These are phyloP conservation scores for Eilema sororculum DNA, from an alignment of 2,888 invertebrate species.

Conservation along the genomic window DNA sequence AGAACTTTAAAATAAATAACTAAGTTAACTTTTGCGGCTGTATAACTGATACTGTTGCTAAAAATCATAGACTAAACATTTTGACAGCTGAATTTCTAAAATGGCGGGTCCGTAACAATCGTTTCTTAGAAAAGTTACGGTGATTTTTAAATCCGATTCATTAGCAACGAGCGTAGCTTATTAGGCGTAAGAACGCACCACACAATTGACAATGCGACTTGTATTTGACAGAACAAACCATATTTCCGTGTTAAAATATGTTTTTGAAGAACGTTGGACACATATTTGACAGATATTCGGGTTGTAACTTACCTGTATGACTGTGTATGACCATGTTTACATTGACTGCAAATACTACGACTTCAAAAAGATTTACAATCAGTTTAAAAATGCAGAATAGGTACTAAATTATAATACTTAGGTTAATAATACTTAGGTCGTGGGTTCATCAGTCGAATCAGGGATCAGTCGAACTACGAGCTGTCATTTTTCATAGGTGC, in stretches of 20 bases:
- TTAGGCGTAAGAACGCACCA: slow-evolving; percentile 62
- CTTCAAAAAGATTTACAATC: background rate
- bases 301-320: slow-evolving; percentile 9
- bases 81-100: slow-evolving; percentile 39
- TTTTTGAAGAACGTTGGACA: slow-evolving; percentile 22
- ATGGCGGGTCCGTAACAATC: slow-evolving; percentile 51
- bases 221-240: slow-evolving; percentile 38
- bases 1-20: slow-evolving; percentile 14
- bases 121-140: slow-evolving; percentile 67
- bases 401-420: no score
- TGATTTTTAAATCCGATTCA: slow-evolving; percentile 71
- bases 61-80: slow-evolving; percentile 12
- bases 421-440: no score
- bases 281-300: slow-evolving; percentile 10
- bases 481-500: no score
- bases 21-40: slow-evolving; percentile 20
- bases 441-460: no score
- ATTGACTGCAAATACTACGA: background rate
- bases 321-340: background rate
- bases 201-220: slow-evolving; percentile 45
- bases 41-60: slow-evolving; percentile 5
- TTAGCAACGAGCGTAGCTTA: slow-evolving; percentile 67
- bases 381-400: background rate
- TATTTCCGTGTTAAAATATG: slow-evolving; percentile 41
- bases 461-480: no score